Base-by-base conservation (phyloP, 2,797 vertebrate species). In the Pristis pectinata region DNA sequence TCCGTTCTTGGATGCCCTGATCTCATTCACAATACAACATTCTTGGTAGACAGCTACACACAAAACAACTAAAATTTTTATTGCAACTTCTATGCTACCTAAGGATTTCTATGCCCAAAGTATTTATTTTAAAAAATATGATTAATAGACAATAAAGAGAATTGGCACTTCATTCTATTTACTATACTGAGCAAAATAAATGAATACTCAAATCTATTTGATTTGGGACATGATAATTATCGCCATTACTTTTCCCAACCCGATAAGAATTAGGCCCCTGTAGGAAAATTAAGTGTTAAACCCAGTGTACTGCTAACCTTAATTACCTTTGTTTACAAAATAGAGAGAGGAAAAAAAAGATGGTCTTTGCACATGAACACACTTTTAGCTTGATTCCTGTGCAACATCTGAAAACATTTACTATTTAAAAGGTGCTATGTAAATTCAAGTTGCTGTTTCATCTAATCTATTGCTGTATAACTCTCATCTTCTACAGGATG, bases 161-260 rank as follows among this genome's bases (percentile, higher is more conserved):
- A 64, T 37, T 67, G 22, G 64, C 9, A n/a, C 64, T 91, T 91
- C 61, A 67, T 91, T 91, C 37, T 24, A 24, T 24, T 72, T 74
- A 74, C n/a, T 56, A n/a, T 6, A 61, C 61, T 67, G 19, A 37
- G 22, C 59, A 41, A 67, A 37, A 24, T 49, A 67, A 91, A 24
- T 67, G n/a, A 91, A 37, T 67, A 67, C 61, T 67, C 59, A 91
- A 91, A 91, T 67, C 59, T 61, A 67, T 41, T 41, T 19, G 24
- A 67, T 91, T 64, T 67, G 37, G 61, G n/a, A 11, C n/a, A 67
- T 37, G 34, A 44, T 91, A 67, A 91, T 91, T 91, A 41, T 91
- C 87, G 91, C 8, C n/a, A 91, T 91, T 67, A 67, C 19, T 67
- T 91, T 67, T 91, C n/a, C 17, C 59, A 91, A 91, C 59, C n/a